Percentiles rank a stretch among this genome's conserved stretches.
Evolutionary conservation across 2,797 vertebrate species (phyloP).

Genomic region (Borostomias antarcticus): DNA sequence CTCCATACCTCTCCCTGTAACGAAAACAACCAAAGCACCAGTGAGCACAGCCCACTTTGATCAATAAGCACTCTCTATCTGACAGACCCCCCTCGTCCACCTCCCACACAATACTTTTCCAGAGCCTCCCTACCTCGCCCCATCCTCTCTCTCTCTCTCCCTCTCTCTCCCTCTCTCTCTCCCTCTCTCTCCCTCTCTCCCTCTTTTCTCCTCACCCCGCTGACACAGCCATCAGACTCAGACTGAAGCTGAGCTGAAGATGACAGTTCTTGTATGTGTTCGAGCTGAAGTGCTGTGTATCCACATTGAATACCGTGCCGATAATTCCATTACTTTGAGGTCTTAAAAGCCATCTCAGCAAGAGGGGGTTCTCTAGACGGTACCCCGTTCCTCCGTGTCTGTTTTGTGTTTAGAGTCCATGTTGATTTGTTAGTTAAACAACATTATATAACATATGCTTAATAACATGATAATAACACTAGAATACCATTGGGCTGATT

Average conservation of each 20-base stretch:
- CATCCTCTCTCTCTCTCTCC: not conserved
- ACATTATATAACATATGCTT: too few species aligned
- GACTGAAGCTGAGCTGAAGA: not conserved
- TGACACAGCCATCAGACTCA: not conserved
- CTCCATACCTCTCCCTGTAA: conserved; percentile 5
- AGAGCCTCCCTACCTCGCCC: not conserved
- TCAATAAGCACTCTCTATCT: conserved; percentile 15
- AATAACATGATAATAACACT: not conserved
- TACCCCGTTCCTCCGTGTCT: not conserved
- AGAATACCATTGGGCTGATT: not conserved
- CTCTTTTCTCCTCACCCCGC: conserved; percentile 31
- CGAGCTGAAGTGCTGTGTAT: not conserved
- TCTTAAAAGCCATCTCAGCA: not conserved
- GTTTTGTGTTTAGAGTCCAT: not conserved
- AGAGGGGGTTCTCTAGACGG: not conserved
- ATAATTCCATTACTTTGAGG: not conserved
- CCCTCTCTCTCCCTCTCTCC: conserved; percentile 6
- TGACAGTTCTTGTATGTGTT: not conserved
- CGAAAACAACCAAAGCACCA: conserved; percentile 4
- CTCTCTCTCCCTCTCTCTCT: not conserved
- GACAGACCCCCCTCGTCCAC: not conserved
- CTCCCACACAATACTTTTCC: not conserved
- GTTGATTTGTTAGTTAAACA: not conserved
- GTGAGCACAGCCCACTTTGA: conserved; percentile 11
- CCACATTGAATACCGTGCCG: not conserved